Base-by-base conservation (phyloP, 1,140 invertebrate genomes). In the Bombus consobrinus region DNA sequence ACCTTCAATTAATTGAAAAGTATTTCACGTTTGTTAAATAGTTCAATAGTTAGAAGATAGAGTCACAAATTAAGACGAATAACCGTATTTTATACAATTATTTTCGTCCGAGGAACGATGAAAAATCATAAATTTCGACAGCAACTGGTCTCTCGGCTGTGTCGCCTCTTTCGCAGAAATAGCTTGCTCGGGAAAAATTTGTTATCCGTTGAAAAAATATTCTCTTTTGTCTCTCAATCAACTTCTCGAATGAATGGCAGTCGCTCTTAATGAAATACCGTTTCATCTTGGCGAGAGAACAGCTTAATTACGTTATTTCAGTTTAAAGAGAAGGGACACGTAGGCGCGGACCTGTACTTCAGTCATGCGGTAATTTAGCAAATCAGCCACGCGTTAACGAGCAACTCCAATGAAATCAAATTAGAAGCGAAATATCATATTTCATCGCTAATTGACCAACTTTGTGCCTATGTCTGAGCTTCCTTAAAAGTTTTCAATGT, bases 341-440 rank as follows among this genome's bases (percentile, higher is more conserved):
- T 53, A 57, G 66, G 15, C 66, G 43, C 68, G 8, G 3, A 34
- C 25, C 25, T 53, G 64, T 13, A 10, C 57, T 73, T 73, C 69
- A 64, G 57, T 15, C 34, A 59, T 53, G 47, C 47, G 47, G 77
- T 83, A 89, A 89, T 89, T 89, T 47, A 69, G 74, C 43, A 64
- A 28, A 77, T 59, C 77, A 73, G 79, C 47, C 81, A 64, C 78
- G 76, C 69, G 69, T 86, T 88, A 89, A 88, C 74, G 79, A 85
- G 79, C 62, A 66, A 75, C 76, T 79, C 72, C 78, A 72, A 89
- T 85, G 77, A 57, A 88, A 81, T 85, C 73, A 89, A 89, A 88
- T 88, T 88, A 85, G 68, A 32, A 66, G 28, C 2, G 64, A 10
- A 81, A 78, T 81, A 85, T 82, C 57, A 62, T 89, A 85, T 77